Evolutionary conservation across 2,888 invertebrate species (phyloP).

Genomic region (Atethmia centrago): DNA sequence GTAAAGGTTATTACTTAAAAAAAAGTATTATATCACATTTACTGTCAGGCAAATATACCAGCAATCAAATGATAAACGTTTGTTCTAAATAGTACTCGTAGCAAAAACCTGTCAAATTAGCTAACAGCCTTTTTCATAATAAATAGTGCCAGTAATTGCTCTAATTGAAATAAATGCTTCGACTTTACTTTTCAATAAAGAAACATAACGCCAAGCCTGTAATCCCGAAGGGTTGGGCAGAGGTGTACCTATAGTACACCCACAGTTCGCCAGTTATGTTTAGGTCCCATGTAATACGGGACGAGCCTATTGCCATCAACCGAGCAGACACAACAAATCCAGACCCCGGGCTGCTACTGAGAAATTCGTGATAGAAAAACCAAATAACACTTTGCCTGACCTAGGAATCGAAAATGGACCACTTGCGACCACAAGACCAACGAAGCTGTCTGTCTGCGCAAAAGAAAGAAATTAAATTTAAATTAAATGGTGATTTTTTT

Average conservation of each 20-base stretch:
- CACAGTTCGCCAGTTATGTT: background rate
- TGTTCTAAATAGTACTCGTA: background rate
- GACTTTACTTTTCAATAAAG: background rate
- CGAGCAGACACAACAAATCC: background rate
- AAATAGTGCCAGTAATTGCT: background rate
- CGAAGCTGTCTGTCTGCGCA: background rate
- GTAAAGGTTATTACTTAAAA: no score
- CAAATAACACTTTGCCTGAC: background rate
- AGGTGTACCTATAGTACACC: background rate
- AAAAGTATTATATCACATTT: no score
- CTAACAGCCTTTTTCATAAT: background rate
- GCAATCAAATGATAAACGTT: background rate
- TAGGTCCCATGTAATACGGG: background rate
- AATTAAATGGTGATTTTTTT: no score
- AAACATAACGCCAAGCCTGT: background rate
- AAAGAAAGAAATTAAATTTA: constrained; percentile 8
- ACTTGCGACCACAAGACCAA: no score
- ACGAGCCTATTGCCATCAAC: no score
- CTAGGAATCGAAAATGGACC: background rate
- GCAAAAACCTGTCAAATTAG: background rate
- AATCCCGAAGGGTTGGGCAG: background rate
- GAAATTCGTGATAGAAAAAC: background rate
- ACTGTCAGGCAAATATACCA: no score
- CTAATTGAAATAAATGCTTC: background rate
- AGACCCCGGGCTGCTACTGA: background rate